phyloP scores from a whole-genome alignment of 2,888 invertebrate genomes.

The Caenorhabditis sp. region DNA sequence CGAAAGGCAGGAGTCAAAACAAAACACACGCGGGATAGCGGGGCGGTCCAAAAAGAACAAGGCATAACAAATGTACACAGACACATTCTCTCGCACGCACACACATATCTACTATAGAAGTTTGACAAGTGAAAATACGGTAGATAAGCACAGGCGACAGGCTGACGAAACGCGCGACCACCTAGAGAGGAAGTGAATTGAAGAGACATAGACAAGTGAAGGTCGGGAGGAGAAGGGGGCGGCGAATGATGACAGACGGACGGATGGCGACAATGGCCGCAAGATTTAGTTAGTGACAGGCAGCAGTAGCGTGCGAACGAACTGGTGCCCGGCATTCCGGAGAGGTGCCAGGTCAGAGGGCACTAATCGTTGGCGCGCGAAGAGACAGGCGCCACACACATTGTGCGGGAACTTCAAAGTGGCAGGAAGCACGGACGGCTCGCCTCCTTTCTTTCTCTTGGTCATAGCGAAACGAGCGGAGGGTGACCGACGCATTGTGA shows the following conservation, averaged over 20 bases:
- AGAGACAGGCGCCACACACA: slow-evolving; percentile 20
- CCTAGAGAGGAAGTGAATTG: slow-evolving; percentile 23
- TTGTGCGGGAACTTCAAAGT: slow-evolving; percentile 44
- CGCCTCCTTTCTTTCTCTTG: slow-evolving; percentile 19
- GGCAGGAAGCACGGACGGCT: slow-evolving; percentile 45
- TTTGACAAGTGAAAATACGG: slow-evolving; percentile 57
- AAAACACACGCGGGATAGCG: slow-evolving; percentile 45
- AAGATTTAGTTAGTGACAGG: slow-evolving; percentile 38
- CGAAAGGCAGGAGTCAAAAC: slow-evolving; percentile 49
- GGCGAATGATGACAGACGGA: slow-evolving; percentile 41
- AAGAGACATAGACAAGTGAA: slow-evolving; percentile 47
- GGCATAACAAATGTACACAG: slow-evolving; percentile 52
- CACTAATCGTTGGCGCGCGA: slow-evolving; percentile 8
- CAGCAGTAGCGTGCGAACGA: slow-evolving; percentile 26
- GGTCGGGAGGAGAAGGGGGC: slow-evolving; percentile 40
- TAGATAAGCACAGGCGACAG: slow-evolving; percentile 52
- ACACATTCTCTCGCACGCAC: slow-evolving; percentile 29
- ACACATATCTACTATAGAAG: slow-evolving; percentile 52
- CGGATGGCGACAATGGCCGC: slow-evolving; percentile 25
- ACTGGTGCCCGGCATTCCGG: slow-evolving; percentile 11
- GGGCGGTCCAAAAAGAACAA: slow-evolving; percentile 55
- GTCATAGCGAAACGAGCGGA: slow-evolving; percentile 25
- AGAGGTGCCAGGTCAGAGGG: slow-evolving; percentile 18
- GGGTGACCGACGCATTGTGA: slow-evolving; percentile 45
- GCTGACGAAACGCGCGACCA: slow-evolving; percentile 37